Base-by-base conservation (phyloP, 1,140 invertebrate species). In the Pollicipes pollicipes region DNA sequence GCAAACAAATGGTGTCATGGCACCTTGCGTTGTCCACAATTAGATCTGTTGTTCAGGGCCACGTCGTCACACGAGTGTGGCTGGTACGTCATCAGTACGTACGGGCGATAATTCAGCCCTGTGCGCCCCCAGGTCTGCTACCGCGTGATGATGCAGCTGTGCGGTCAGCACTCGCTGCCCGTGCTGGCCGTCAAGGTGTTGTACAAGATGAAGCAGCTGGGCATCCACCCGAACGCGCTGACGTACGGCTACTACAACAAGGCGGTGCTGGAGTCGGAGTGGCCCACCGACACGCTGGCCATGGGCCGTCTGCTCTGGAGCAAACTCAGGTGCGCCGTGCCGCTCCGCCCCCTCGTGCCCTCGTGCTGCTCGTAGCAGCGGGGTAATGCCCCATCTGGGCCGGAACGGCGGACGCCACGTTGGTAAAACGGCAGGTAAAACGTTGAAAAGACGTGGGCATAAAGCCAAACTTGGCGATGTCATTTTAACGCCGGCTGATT, bases 141-240 rank as follows among this genome's bases (percentile, higher is more conserved):
- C 80, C 84, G 97, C 75, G 90, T 97, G 32, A 90, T 99, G 87
- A 97, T 99, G 91, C 94, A 98, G 80, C 84, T 99, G 3, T 99
- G 97, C 81, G 95, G 96, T 16, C 87, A 93, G 72, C 92, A 97
- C 78, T 89, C 90, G 72, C 85, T 95, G 76, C 97, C 97, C 3
- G 88, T 94, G 66, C 81, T 99, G 74, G 97, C 97, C 8, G 94
- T 98, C 0, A 93, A 95, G 79, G 85, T 98, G 58, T 83, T 98
- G 70, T 91, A 93, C 76, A 87, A 95, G 70, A 98, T 99, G 95
- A 95, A 95, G 79, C 85, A 89, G n/a, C 87, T 87, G 69, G 92
- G 92, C 0, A 85, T 98, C 26, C 91, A 95, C 77, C 94, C 95
- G 3, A 99, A 99, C 79, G 97, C 97, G 24, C 87, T 99, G 45